Conservation (phyloP, 2,113 vertebrate genomes). For the Zeus faber region DNA sequence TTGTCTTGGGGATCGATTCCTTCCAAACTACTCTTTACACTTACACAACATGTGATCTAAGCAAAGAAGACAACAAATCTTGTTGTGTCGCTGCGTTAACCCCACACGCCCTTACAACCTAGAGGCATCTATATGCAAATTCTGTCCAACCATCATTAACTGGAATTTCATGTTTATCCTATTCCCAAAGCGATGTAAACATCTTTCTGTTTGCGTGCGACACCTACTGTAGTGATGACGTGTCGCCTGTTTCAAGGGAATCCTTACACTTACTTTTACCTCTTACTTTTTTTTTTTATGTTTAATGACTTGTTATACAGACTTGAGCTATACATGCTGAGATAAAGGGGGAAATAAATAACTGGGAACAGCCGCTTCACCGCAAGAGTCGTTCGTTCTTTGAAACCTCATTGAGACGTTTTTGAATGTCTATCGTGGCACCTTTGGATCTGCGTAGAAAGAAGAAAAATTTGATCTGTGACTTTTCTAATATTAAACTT, state of each 20-base stretch:
- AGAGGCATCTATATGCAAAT: too few relatives aligned
- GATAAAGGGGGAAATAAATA: not conserved
- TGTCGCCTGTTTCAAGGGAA: too few relatives aligned
- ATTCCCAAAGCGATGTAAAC: not conserved
- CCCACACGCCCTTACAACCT: too few relatives aligned
- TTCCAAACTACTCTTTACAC: too few relatives aligned
- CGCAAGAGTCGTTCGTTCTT: slow-evolving; percentile 4
- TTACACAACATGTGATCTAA: too few relatives aligned
- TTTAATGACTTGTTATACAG: not conserved
- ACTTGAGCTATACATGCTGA: not conserved
- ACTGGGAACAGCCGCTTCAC: slow-evolving; percentile 1
- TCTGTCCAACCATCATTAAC: not conserved
- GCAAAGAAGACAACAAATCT: too few relatives aligned
- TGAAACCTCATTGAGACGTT: slow-evolving; percentile 5
- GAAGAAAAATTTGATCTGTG: slow-evolving; percentile 1
- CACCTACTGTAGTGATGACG: not conserved
- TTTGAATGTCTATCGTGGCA: slow-evolving; percentile 44
- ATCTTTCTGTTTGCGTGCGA: not conserved
- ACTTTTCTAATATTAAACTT: slow-evolving; percentile 14
- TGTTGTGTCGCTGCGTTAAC: too few relatives aligned
- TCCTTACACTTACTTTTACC: too few relatives aligned
- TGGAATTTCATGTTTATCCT: not conserved
- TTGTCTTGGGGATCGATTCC: too few relatives aligned
- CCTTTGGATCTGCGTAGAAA: slow-evolving; percentile 27
- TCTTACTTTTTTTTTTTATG: too few relatives aligned